Conservation (phyloP, 2,113 vertebrate species). For the Cochlearius cochlearius region DNA sequence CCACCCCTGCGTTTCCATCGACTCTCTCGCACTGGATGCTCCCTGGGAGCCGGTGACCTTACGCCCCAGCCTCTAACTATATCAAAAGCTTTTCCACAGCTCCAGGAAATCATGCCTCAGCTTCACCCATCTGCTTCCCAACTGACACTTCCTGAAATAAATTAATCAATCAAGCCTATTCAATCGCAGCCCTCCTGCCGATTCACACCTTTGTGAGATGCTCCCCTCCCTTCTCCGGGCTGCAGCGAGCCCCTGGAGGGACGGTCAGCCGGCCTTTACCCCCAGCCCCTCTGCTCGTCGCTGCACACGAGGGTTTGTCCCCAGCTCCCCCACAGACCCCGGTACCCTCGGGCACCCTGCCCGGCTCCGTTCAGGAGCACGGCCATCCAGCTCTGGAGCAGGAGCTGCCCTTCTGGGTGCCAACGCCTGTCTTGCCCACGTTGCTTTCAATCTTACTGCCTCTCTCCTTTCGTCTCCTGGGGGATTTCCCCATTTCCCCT, state of each 20-base stretch:
- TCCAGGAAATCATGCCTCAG: slow-evolving; percentile 26
- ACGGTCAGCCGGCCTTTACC: background rate
- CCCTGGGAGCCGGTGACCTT: background rate
- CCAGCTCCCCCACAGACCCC: background rate
- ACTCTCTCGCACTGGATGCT: background rate
- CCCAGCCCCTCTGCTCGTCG: background rate
- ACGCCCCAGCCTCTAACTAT: background rate
- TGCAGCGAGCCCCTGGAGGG: background rate
- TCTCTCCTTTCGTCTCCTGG: background rate
- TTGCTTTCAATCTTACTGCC: background rate
- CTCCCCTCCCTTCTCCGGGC: background rate
- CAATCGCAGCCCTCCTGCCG: background rate
- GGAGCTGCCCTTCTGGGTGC: background rate
- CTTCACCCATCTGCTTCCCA: slow-evolving; percentile 53
- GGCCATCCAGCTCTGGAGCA: background rate
- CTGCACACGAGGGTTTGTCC: too few relatives aligned
- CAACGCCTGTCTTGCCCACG: background rate
- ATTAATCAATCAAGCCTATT: slow-evolving; percentile 57
- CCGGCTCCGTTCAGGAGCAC: background rate
- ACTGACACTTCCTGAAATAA: slow-evolving; percentile 34
- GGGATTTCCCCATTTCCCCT: background rate
- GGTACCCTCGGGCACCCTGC: background rate
- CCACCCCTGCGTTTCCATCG: background rate
- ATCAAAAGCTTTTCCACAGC: slow-evolving; percentile 40
- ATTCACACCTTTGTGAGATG: background rate